A percentile compares a stretch with the other conserved stretches of the same genome.
Conservation (phyloP, 2,113 vertebrate genomes). For the Gymnarchus niloticus region DNA sequence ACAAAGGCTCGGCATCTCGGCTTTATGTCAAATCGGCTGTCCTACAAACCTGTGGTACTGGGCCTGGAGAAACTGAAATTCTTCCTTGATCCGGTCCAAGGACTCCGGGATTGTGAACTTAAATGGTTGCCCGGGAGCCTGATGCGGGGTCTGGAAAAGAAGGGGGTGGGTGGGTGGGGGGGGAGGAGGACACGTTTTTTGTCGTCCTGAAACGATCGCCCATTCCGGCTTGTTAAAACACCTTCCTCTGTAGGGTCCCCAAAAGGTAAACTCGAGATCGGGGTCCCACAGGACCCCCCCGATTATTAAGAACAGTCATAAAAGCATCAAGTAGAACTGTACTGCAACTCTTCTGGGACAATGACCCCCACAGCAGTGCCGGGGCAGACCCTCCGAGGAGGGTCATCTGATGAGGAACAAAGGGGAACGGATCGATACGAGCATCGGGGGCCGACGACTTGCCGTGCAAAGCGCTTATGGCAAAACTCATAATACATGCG, state of each 20-base stretch:
- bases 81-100: slow-evolving; percentile 89
- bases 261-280: not conserved
- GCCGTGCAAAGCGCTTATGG: not conserved
- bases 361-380: not conserved
- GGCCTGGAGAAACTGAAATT: slow-evolving; percentile 91
- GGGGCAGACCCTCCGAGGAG: not conserved
- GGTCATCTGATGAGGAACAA: slow-evolving; percentile 24
- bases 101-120: slow-evolving; percentile 93
- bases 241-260: not conserved
- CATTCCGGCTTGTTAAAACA: not conserved
- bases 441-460: not conserved
- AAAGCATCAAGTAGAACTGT: not conserved
- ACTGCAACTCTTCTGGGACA: slow-evolving; percentile 1
- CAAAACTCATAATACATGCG: not conserved
- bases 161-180: not conserved
- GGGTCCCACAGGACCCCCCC: not conserved
- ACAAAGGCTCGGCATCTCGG: slow-evolving; percentile 11
- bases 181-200: not conserved
- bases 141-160: slow-evolving; percentile 59
- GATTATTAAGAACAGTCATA: not conserved
- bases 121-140: slow-evolving; percentile 86
- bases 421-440: not conserved
- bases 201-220: not conserved
- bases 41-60: slow-evolving; percentile 87
- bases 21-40: slow-evolving; percentile 5